phyloP scores from a whole-genome alignment of 2,797 vertebrate species.

The Melanotaenia parkinsoni region DNA sequence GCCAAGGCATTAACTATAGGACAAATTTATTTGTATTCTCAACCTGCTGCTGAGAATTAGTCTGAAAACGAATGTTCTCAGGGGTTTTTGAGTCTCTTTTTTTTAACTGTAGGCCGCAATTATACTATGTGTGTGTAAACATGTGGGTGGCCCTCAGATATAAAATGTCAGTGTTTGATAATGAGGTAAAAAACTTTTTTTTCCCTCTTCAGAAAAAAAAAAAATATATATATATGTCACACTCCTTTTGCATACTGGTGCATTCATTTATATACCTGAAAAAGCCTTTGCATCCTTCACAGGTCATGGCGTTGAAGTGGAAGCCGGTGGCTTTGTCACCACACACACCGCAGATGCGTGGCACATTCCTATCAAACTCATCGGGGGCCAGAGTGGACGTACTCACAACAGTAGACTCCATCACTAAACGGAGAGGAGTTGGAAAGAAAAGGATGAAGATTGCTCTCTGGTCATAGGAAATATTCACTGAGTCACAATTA shows the following conservation, averaged over 20 bases:
- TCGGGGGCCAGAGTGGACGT: conserved; percentile 85
- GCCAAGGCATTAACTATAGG: conserved; percentile 23
- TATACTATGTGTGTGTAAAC: conserved; percentile 28
- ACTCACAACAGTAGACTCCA: conserved; percentile 87
- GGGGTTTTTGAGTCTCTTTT: conserved; percentile 32
- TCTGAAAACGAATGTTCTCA: conserved; percentile 29
- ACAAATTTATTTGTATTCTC: conserved; percentile 53
- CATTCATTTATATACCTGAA: conserved; percentile 87
- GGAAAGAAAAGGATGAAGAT: conserved; percentile 14
- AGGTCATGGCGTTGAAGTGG: conserved; percentile 99
- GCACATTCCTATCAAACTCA: conserved; percentile 90
- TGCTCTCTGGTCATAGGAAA: conserved; percentile 7
- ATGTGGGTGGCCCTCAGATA: conserved; percentile 29
- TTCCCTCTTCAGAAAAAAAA: too few species aligned
- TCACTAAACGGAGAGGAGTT: conserved; percentile 68
- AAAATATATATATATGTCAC: not conserved
- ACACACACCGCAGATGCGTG: conserved; percentile 95
- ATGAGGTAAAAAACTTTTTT: not conserved
- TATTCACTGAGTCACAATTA: conserved; percentile 11
- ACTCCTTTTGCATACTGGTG: not conserved
- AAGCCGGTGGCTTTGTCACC: conserved; percentile 96
- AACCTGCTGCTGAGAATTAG: conserved; percentile 47
- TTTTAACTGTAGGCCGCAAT: conserved; percentile 58
- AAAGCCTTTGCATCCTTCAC: conserved; percentile 98
- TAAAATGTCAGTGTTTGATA: conserved; percentile 37